phyloP scores from a whole-genome alignment of 2,797 vertebrate genomes.

The Yasuhikotakia modesta region DNA sequence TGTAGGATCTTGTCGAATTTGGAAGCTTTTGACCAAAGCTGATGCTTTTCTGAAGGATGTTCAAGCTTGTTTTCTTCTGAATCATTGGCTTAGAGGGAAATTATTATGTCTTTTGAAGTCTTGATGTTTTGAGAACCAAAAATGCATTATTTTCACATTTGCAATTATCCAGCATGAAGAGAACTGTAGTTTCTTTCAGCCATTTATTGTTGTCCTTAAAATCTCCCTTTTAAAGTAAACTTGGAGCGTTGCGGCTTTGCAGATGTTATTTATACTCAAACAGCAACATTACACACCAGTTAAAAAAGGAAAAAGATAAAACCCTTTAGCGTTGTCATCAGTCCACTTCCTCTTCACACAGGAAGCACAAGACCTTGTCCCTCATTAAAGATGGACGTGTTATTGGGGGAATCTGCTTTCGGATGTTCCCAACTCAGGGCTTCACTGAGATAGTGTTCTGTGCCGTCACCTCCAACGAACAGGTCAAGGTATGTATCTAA shows the following conservation, averaged over 20 bases:
- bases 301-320: too few relatives aligned
- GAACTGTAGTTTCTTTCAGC: too few relatives aligned
- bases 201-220: too few relatives aligned
- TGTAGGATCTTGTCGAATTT: neutral
- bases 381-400: constrained; percentile 99
- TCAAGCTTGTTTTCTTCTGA: neutral
- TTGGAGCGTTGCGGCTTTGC: too few relatives aligned
- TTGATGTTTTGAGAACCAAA: too few relatives aligned
- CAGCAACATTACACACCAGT: too few relatives aligned
- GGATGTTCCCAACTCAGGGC: constrained; percentile 98
- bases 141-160: too few relatives aligned
- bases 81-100: neutral
- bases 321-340: neutral
- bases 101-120: too few relatives aligned
- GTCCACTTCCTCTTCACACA: constrained; percentile 61
- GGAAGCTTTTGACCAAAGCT: neutral
- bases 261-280: too few relatives aligned
- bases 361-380: constrained; percentile 98
- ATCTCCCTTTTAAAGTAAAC: too few relatives aligned
- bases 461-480: constrained; percentile 97
- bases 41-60: neutral
- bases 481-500: constrained; percentile 90
- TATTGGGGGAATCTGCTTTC: constrained; percentile 97
- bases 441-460: constrained; percentile 99
- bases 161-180: too few relatives aligned